These are phyloP conservation scores for Gambusia holbrooki DNA, from an alignment of 2,113 vertebrate species.

Conservation along the genomic window DNA sequence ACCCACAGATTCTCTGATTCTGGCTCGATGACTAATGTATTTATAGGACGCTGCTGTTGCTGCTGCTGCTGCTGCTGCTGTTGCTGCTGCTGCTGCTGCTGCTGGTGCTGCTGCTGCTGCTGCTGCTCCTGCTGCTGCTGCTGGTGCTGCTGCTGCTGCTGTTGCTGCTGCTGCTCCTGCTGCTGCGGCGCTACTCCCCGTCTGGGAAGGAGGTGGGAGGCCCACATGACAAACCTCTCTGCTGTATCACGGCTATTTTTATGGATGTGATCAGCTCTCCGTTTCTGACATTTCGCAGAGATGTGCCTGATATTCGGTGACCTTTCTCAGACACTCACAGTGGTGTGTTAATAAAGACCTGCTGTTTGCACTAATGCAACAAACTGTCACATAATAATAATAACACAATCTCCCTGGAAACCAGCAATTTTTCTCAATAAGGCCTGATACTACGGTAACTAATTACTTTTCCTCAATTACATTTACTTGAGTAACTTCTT, in stretches of 20 bases:
- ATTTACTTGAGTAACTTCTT: too few relatives aligned
- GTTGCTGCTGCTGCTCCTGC: background rate
- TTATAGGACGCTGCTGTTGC: constrained; percentile 36
- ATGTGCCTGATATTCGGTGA: constrained; percentile 43
- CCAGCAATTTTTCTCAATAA: background rate
- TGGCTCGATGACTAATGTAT: constrained; percentile 48
- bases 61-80: constrained; percentile 15
- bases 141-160: constrained; percentile 1
- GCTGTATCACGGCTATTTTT: constrained; percentile 50
- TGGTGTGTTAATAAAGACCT: constrained; percentile 26
- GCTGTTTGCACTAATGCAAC: constrained; percentile 27
- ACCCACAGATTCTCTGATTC: constrained; percentile 41
- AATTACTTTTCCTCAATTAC: too few relatives aligned
- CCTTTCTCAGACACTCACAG: constrained; percentile 44
- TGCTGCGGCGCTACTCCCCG: constrained; percentile 14
- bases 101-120: background rate
- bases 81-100: background rate
- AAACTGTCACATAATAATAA: background rate
- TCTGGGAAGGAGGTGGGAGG: constrained; percentile 29
- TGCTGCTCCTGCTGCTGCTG: constrained; percentile 4
- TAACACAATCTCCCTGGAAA: constrained; percentile 3
- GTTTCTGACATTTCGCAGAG: constrained; percentile 49
- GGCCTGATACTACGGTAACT: too few relatives aligned
- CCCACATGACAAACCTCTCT: constrained; percentile 25
- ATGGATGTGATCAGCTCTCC: constrained; percentile 19